Evolutionary conservation across 1,140 invertebrate species (phyloP).

Genomic region (Drosophila nigrodunni): DNA sequence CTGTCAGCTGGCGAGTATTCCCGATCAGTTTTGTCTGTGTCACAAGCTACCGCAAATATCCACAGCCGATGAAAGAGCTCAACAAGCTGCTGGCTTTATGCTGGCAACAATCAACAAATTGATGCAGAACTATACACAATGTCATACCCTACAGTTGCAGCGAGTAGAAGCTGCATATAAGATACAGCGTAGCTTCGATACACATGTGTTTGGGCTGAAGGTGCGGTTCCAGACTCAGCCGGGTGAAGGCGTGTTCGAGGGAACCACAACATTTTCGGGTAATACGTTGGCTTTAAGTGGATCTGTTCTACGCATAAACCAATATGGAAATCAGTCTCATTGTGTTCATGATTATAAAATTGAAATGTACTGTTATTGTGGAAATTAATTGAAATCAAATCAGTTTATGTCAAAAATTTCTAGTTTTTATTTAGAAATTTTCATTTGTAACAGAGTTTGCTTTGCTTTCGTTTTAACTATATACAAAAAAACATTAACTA

Average conservation of each 20-base stretch:
- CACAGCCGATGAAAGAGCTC: background rate
- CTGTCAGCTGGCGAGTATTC: conserved; percentile 18
- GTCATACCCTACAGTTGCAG: conserved; percentile 6
- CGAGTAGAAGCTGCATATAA: conserved; percentile 85
- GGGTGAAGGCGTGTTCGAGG: conserved; percentile 37
- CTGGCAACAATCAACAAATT: conserved; percentile 37
- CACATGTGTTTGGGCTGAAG: conserved; percentile 5
- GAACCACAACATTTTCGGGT: conserved; percentile 7
- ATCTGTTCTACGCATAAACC: conserved; percentile 37
- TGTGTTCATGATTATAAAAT: conserved; percentile 24
- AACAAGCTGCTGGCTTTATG: conserved; percentile 34
- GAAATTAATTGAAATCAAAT: background rate
- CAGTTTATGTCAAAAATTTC: background rate
- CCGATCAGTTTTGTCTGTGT: conserved; percentile 42
- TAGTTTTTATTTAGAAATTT: conserved; percentile 1
- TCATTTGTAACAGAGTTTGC: conserved; percentile 18
- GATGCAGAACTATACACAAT: conserved; percentile 17
- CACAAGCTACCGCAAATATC: conserved; percentile 14
- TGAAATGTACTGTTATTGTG: conserved; percentile 26
- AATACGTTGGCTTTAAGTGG: conserved; percentile 17
- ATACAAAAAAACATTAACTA: background rate
- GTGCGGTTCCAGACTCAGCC: conserved; percentile 32
- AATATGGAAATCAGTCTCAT: conserved; percentile 38
- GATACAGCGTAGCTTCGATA: too few species aligned
- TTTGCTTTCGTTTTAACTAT: background rate